Conservation (phyloP, 2,113 vertebrate genomes). For the Casuarius casuarius region DNA sequence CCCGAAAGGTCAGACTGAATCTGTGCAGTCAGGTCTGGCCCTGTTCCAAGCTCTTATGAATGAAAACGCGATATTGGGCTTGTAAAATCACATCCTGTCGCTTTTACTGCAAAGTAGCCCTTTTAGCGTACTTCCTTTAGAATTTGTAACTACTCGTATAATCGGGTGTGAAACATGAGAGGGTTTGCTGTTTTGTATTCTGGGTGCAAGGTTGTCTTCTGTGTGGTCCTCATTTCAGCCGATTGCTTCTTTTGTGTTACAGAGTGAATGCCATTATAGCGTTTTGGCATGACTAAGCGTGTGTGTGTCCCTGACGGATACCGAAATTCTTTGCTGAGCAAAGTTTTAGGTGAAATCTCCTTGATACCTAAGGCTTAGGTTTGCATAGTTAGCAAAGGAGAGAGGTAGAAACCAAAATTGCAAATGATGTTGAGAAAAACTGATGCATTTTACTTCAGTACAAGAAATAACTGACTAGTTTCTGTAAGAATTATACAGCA, state of each 20-base stretch:
- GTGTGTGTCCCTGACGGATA: background rate
- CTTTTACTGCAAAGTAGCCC: slow-evolving; percentile 11
- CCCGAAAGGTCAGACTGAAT: slow-evolving; percentile 44
- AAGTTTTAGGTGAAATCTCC: background rate
- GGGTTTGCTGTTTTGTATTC: slow-evolving; percentile 14
- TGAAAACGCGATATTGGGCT: slow-evolving; percentile 45
- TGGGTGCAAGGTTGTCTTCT: slow-evolving; percentile 5
- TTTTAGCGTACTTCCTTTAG: slow-evolving; percentile 21
- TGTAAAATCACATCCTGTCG: slow-evolving; percentile 46
- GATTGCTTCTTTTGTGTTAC: background rate
- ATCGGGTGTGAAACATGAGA: slow-evolving; percentile 16
- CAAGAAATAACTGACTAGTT: background rate
- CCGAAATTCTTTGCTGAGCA: background rate
- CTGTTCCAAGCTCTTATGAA: slow-evolving; percentile 34
- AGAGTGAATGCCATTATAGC: background rate
- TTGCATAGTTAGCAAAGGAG: background rate
- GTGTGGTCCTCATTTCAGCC: slow-evolving; percentile 22
- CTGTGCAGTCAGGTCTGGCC: slow-evolving; percentile 30
- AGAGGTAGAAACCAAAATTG: background rate
- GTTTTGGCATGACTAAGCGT: background rate
- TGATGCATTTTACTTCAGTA: background rate
- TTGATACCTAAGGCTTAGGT: background rate
- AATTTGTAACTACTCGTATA: slow-evolving; percentile 36
- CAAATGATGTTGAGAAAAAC: background rate
- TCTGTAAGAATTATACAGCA: background rate